Percentiles rank a stretch among this genome's conserved stretches.
phyloP scores from a whole-genome alignment of 2,888 invertebrate genomes.

The Drosophila leonis region DNA sequence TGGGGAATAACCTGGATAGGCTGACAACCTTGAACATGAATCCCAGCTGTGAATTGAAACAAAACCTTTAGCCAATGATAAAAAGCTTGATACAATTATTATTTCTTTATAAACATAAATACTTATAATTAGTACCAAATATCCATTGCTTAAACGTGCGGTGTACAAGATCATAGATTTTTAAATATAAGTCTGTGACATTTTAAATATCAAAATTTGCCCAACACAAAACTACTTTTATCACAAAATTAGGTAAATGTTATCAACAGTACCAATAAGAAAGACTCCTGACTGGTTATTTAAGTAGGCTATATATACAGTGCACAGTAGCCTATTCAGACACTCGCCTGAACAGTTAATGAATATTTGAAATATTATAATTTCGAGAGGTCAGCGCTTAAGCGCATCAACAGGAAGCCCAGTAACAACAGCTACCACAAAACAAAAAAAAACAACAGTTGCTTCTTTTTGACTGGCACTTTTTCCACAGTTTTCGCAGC shows the following conservation, averaged over 20 bases:
- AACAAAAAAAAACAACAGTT: not conserved
- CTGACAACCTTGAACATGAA: too few relatives aligned
- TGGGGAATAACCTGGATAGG: not conserved
- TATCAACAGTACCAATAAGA: too few relatives aligned
- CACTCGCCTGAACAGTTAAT: not conserved
- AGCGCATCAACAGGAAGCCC: slow-evolving; percentile 25
- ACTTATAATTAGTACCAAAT: too few relatives aligned
- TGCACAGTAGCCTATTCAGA: not conserved
- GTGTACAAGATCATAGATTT: too few relatives aligned
- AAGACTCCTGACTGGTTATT: not conserved
- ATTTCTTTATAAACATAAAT: too few relatives aligned
- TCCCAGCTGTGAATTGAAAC: too few relatives aligned
- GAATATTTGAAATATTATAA: slow-evolving; percentile 25
- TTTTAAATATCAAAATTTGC: too few relatives aligned
- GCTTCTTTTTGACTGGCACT: slow-evolving; percentile 15
- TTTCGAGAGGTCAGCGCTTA: slow-evolving; percentile 15
- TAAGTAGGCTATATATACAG: not conserved
- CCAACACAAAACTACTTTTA: not conserved
- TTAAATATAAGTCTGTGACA: too few relatives aligned
- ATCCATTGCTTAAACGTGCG: too few relatives aligned
- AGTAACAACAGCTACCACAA: slow-evolving; percentile 5
- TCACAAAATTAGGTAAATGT: too few relatives aligned
- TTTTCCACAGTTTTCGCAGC: slow-evolving; percentile 25
- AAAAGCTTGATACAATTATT: too few relatives aligned
- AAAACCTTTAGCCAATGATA: too few relatives aligned